These are phyloP conservation scores for Tragelaphus oryx DNA, from an alignment of 2,797 vertebrate genomes.

Conservation along the genomic window DNA sequence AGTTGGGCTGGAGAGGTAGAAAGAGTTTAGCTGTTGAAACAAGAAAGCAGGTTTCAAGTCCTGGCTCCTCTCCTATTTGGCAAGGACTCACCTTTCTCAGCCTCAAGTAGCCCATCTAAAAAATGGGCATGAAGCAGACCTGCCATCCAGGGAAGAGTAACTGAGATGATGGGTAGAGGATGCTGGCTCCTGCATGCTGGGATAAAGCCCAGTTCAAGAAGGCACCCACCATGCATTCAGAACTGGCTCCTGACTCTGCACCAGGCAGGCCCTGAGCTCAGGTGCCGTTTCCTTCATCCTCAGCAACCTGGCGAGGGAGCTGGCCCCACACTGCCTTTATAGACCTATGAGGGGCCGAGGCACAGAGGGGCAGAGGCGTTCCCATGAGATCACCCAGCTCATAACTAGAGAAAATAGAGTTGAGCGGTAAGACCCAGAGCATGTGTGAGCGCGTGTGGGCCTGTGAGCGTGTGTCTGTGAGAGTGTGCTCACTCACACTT, in stretches of 20 bases:
- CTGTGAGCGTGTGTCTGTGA: fast-evolving
- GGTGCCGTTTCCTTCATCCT: neutral
- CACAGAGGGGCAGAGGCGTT: neutral
- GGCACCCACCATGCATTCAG: fast-evolving
- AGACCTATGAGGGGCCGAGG: neutral
- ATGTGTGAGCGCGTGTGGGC: fast-evolving
- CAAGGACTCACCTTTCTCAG: neutral
- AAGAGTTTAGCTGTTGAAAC: neutral
- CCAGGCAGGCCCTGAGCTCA: neutral
- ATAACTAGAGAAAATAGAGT: neutral
- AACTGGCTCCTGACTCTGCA: neutral
- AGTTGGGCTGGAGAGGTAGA: neutral
- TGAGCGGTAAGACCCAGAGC: neutral
- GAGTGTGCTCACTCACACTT: fast-evolving
- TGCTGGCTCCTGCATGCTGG: fast-evolving
- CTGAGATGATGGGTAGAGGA: fast-evolving
- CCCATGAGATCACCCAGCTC: neutral
- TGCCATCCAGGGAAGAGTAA: neutral
- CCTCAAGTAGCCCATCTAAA: neutral
- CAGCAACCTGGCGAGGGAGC: neutral
- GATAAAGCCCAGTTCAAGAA: fast-evolving
- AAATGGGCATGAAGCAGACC: neutral
- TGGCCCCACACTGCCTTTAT: neutral
- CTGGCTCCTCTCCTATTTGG: neutral
- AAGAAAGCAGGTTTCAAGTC: neutral